These are phyloP conservation scores for Exaiptasia diaphana DNA, from an alignment of 64 coral and sea anemone genomes.

Conservation along the genomic window DNA sequence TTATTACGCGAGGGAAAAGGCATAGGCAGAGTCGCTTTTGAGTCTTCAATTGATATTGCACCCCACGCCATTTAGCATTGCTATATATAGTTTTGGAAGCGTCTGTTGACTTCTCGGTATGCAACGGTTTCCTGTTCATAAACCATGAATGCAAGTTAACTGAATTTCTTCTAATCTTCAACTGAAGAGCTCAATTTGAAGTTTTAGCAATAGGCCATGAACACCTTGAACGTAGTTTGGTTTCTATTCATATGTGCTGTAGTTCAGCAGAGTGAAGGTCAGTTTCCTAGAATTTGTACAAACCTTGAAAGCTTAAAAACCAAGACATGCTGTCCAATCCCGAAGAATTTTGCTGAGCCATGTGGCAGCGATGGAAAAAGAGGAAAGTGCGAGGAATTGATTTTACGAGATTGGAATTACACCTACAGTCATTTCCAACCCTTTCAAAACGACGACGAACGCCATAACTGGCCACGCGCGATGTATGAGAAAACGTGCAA, in stretches of 20 bases:
- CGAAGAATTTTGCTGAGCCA: slow-evolving; percentile 15
- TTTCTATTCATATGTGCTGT: neutral
- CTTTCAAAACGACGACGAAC: slow-evolving; percentile 46
- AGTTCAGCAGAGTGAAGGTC: neutral
- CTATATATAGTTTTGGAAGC: no score
- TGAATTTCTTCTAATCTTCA: no score
- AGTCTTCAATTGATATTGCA: no score
- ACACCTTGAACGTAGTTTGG: neutral
- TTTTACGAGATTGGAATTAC: slow-evolving; percentile 34
- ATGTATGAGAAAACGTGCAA: slow-evolving; percentile 64
- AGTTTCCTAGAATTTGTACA: slow-evolving; percentile 64
- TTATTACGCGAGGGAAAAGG: no score
- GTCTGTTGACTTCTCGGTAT: no score
- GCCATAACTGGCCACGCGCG: slow-evolving; percentile 45
- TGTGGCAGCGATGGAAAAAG: slow-evolving; percentile 47
- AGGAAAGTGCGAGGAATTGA: slow-evolving; percentile 55
- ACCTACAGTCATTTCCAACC: slow-evolving; percentile 31
- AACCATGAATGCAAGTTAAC: no score
- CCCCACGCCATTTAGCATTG: no score
- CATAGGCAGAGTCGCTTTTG: no score
- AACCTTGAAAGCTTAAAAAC: slow-evolving; percentile 8
- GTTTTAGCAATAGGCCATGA: no score
- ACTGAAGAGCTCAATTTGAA: no score
- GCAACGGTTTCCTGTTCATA: no score
- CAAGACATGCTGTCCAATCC: slow-evolving; percentile 68